These are phyloP conservation scores for Parasteatoda tepidariorum DNA, from an alignment of 1,140 invertebrate species.

Conservation along the genomic window DNA sequence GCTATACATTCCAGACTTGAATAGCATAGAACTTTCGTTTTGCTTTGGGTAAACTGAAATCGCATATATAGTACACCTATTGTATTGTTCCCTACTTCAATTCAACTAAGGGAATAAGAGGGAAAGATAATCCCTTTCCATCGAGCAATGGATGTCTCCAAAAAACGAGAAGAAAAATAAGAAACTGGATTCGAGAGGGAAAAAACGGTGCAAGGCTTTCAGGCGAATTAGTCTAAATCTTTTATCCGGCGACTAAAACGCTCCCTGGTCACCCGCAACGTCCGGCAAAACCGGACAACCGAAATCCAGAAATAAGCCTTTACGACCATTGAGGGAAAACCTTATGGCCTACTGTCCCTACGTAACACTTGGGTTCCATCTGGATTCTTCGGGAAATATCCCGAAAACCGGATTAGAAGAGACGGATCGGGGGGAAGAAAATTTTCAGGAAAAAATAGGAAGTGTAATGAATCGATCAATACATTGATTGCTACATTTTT, in stretches of 20 bases:
- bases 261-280: conserved; percentile 46
- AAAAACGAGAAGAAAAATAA: too few relatives aligned
- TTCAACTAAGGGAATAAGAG: too few relatives aligned
- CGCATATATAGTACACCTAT: too few relatives aligned
- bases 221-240: conserved; percentile 47
- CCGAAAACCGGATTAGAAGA: conserved; percentile 22
- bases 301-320: conserved; percentile 55
- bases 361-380: conserved; percentile 7
- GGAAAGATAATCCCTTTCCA: too few relatives aligned
- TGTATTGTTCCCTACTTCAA: too few relatives aligned
- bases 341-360: not conserved
- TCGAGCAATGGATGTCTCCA: too few relatives aligned
- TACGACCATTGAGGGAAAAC: conserved; percentile 46
- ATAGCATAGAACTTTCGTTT: too few relatives aligned
- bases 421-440: not conserved
- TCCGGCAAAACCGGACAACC: conserved; percentile 34
- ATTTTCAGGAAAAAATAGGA: not conserved
- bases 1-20: too few relatives aligned
- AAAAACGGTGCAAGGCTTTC: conserved; percentile 40
- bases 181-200: too few relatives aligned
- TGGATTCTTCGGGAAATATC: conserved; percentile 18
- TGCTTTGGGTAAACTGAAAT: too few relatives aligned
- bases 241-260: conserved; percentile 35
- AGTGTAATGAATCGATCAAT: conserved; percentile 57
- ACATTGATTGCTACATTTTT: conserved; percentile 39